Evolutionary conservation across 2,797 vertebrate genomes (phyloP).

Genomic region (Miichthys miiuy): DNA sequence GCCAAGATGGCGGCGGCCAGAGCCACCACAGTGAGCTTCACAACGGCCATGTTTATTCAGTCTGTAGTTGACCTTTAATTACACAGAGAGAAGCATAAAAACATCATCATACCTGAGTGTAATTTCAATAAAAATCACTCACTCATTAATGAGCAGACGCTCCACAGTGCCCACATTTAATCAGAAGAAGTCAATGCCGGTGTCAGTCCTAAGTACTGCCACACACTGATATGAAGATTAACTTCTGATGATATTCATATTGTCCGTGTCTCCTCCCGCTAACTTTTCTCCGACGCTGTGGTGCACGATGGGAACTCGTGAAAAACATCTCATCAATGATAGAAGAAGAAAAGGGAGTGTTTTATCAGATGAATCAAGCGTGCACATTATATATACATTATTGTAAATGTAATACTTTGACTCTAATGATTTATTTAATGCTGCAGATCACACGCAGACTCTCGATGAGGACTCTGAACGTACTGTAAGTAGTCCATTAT

Average conservation of each 20-base stretch:
- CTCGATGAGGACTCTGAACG: background rate
- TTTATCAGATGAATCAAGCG: background rate
- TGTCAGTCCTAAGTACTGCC: background rate
- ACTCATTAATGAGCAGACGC: background rate
- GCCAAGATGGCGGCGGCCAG: too few species aligned
- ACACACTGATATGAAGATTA: background rate
- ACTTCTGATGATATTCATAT: background rate
- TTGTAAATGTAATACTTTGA: slow-evolving; percentile 26
- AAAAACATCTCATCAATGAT: slow-evolving; percentile 3
- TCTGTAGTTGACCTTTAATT: too few species aligned
- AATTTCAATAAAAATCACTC: too few species aligned
- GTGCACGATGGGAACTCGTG: background rate
- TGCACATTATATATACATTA: slow-evolving; percentile 23
- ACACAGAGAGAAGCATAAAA: too few species aligned
- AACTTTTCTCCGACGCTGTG: background rate
- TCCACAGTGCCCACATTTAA: background rate
- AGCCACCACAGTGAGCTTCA: too few species aligned
- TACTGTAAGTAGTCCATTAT: background rate
- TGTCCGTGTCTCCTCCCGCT: background rate
- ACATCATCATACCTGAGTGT: too few species aligned
- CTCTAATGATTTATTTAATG: slow-evolving; percentile 35
- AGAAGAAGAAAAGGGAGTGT: background rate
- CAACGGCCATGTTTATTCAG: too few species aligned
- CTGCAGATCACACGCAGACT: background rate
- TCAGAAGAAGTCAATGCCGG: background rate